Conservation (phyloP, 2,888 invertebrate species). For the Hemicrepidius hirtus region DNA sequence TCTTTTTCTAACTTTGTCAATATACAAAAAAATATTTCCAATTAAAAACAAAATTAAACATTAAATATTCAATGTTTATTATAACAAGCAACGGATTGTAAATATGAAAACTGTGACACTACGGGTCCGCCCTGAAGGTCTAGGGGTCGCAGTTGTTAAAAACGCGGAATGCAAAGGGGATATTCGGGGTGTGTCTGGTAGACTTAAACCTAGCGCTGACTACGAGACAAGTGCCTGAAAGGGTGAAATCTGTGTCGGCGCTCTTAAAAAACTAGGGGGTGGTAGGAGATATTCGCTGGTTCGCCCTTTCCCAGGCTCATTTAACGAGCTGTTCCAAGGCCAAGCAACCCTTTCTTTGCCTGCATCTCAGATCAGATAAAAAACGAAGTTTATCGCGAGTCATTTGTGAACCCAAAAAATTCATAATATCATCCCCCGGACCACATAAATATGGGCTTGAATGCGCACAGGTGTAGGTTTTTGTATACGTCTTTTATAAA, state of each 20-base stretch:
- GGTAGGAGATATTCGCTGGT: constrained; percentile 60
- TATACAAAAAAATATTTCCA: background rate
- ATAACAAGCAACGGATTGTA: constrained; percentile 3
- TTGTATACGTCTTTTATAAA: constrained; percentile 51
- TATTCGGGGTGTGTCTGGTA: constrained; percentile 61
- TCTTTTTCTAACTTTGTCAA: too few relatives aligned
- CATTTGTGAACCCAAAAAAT: constrained; percentile 58
- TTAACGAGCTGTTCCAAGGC: constrained; percentile 57
- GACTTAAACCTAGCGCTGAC: constrained; percentile 66
- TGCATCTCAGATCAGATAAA: constrained; percentile 52
- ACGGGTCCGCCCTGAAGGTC: constrained; percentile 36
- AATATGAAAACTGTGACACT: constrained; percentile 42
- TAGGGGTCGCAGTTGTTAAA: constrained; percentile 52
- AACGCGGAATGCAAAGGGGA: constrained; percentile 62
- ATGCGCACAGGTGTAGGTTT: constrained; percentile 54
- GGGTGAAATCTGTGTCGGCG: constrained; percentile 66
- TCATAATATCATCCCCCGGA: constrained; percentile 52
- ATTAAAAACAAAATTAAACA: background rate
- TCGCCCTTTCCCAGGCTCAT: constrained; percentile 59
- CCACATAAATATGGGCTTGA: constrained; percentile 51
- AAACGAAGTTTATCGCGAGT: constrained; percentile 61
- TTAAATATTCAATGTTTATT: background rate
- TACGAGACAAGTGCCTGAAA: constrained; percentile 68
- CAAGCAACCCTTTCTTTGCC: constrained; percentile 58
- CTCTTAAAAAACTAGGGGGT: constrained; percentile 57